Evolutionary conservation across 2,113 vertebrate species (phyloP), one percentile per base, ranked within the genome.

Genomic region (Arothron firmamentum): DNA sequence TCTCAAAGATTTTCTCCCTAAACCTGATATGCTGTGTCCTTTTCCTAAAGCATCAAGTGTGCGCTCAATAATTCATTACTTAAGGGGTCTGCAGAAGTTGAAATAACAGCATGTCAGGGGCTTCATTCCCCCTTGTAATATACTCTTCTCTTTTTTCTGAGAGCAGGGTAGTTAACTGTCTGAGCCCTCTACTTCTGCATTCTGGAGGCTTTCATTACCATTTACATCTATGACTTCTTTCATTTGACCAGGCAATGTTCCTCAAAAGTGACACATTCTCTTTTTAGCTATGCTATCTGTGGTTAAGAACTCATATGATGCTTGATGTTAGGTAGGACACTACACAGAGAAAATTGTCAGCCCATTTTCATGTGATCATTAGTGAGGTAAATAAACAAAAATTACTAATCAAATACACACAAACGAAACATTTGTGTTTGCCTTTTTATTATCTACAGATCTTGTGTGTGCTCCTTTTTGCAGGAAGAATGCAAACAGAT

Each of bases 401-500:
- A 18, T 18, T 5, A 8, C 7, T n/a, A 10, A n/a, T 48, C 16
- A 47, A 16, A n/a, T 17, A 47, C 14, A 17, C 10, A 48, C 47
- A 48, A 9, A 46, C 3, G n/a, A n/a, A n/a, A n/a, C n/a, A n/a
- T 12, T 59, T 38, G 11, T 53, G 6, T 61, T 50, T 34, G 10
- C 6, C 41, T 46, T 17, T 31, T 50, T 9, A 15, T 14, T 52
- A 43, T 62, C 38, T 58, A 19, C 49, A 18, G 21, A 16, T 52
- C 56, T 10, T 10, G 19, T 50, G 18, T 31, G 1, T 43, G 6
- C 3, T 53, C 6, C 59, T 61, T 47, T 62, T 63, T 65, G 42
- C 90, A 99, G 97, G 97, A 99, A 75, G 97, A 99, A 88, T 94
- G 90, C 91, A 94, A 95, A 75, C 95, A 96, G 81, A 93, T 96